phyloP scores from a whole-genome alignment of 2,888 invertebrate genomes.

The Cephonodes hylas region DNA sequence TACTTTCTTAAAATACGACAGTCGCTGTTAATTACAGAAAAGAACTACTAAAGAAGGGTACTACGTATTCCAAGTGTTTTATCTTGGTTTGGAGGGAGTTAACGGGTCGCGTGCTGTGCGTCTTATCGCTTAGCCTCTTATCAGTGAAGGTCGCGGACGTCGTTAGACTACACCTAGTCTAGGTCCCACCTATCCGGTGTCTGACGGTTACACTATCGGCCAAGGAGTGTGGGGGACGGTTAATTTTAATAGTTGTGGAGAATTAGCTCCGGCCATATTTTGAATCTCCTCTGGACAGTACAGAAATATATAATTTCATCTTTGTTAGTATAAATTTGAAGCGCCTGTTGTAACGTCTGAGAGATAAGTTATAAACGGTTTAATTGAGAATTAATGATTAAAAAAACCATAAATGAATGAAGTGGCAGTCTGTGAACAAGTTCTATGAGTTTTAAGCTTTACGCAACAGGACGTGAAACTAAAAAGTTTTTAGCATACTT shows the following conservation, averaged over 20 bases:
- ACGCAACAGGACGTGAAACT: too few relatives aligned
- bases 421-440: too few relatives aligned
- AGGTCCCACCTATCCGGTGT: constrained; percentile 22
- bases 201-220: constrained; percentile 19
- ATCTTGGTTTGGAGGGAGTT: constrained; percentile 13
- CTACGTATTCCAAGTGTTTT: background rate
- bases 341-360: too few relatives aligned
- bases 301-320: too few relatives aligned
- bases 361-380: too few relatives aligned
- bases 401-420: too few relatives aligned
- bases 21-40: background rate
- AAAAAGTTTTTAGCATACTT: too few relatives aligned
- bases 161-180: constrained; percentile 33
- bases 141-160: constrained; percentile 35
- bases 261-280: too few relatives aligned
- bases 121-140: constrained; percentile 24
- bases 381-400: too few relatives aligned
- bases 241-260: background rate
- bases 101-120: constrained; percentile 13
- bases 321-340: too few relatives aligned
- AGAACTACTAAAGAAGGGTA: background rate
- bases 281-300: too few relatives aligned
- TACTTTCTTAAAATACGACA: background rate
- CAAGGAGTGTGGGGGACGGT: background rate
- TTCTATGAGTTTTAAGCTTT: too few relatives aligned